phyloP scores from a whole-genome alignment of 2,888 invertebrate species.

The Muschampia staudingeri region DNA sequence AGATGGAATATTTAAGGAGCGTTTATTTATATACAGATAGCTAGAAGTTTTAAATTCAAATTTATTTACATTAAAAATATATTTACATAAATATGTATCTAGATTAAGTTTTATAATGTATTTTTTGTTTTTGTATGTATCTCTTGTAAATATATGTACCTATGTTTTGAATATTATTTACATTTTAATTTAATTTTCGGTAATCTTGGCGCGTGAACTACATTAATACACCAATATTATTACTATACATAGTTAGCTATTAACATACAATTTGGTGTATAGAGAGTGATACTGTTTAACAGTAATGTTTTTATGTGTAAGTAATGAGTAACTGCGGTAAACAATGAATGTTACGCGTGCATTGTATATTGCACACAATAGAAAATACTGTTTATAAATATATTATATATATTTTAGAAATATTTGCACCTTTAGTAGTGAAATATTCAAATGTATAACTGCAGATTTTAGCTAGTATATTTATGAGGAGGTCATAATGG shows the following conservation, averaged over 20 bases:
- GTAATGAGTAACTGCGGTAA: constrained; percentile 75
- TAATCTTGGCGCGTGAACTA: constrained; percentile 85
- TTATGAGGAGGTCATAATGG: constrained; percentile 73
- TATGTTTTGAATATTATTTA: not conserved
- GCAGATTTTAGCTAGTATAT: constrained; percentile 88
- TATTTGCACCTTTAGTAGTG: constrained; percentile 91
- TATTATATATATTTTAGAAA: constrained; percentile 88
- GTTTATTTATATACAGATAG: not conserved
- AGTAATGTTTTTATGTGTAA: constrained; percentile 89
- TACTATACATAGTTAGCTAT: constrained; percentile 81
- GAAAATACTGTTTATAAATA: constrained; percentile 87
- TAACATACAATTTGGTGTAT: constrained; percentile 86
- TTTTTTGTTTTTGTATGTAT: not conserved
- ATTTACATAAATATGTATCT: constrained; percentile 8
- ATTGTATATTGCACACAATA: constrained; percentile 89
- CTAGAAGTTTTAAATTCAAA: not conserved
- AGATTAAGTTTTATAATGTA: not conserved
- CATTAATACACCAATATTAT: constrained; percentile 83
- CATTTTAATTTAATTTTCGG: not conserved
- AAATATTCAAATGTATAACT: constrained; percentile 88
- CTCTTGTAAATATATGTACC: not conserved
- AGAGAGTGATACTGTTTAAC: constrained; percentile 88
- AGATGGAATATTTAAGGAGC: not conserved
- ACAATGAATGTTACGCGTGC: constrained; percentile 87
- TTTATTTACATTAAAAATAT: constrained; percentile 7